Evolutionary conservation across 2,888 invertebrate genomes (phyloP).

Genomic region (Coelinius sp.): DNA sequence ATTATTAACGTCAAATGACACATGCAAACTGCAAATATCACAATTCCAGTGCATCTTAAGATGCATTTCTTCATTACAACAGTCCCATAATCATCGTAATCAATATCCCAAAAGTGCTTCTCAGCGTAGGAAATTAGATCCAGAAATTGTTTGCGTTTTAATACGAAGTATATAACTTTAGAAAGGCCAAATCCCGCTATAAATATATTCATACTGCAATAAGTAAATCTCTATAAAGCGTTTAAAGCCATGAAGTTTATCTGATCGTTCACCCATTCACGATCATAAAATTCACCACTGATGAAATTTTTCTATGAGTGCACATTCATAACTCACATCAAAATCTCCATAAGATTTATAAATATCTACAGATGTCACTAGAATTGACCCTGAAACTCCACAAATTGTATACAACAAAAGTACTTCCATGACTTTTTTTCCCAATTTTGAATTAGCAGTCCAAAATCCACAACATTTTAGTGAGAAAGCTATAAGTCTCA

Average conservation of each 20-base stretch:
- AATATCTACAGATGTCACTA: background rate
- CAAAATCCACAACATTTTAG: background rate
- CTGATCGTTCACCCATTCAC: background rate
- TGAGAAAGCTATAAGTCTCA: background rate
- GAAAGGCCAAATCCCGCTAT: background rate
- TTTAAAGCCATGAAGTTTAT: background rate
- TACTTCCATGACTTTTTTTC: background rate
- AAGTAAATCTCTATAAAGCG: background rate
- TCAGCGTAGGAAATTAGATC: background rate
- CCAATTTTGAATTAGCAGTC: background rate
- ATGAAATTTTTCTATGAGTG: background rate
- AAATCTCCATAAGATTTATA: background rate
- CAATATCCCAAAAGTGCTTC: background rate
- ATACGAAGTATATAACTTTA: background rate
- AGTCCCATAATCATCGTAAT: background rate
- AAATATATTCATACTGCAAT: background rate
- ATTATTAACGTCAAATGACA: background rate
- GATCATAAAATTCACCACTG: background rate
- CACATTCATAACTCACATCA: background rate
- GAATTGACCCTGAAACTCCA: background rate
- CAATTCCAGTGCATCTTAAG: background rate
- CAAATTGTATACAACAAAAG: background rate
- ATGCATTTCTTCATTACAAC: slow-evolving; percentile 1
- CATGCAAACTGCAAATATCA: background rate
- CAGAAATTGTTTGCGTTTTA: background rate